A percentile compares a stretch with the other conserved stretches of the same genome.
Evolutionary conservation across 2,797 vertebrate species (phyloP).

Genomic region (Ptychadena robeensis): DNA sequence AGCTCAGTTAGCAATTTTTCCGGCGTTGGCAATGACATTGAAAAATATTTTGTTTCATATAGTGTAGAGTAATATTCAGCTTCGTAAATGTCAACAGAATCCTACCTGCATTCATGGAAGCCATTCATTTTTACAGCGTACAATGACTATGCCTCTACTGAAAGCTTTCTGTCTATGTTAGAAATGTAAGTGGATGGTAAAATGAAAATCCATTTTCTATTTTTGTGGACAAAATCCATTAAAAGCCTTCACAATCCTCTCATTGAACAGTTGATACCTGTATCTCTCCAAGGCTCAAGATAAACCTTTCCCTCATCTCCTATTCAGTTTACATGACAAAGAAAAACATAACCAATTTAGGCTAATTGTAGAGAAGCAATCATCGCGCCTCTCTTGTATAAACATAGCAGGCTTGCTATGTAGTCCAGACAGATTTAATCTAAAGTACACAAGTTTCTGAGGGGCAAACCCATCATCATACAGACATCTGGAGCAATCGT

Average conservation of each 20-base stretch:
- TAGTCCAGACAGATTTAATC: background rate
- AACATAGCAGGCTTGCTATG: no score
- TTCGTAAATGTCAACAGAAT: no score
- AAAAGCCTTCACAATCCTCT: background rate
- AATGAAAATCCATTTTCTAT: slow-evolving; percentile 7
- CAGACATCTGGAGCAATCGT: no score
- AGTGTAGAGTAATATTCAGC: no score
- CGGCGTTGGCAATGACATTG: no score
- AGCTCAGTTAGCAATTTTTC: no score
- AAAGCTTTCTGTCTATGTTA: background rate
- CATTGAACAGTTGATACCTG: background rate
- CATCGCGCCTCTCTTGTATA: background rate
- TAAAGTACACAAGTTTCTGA: no score
- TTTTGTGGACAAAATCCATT: background rate
- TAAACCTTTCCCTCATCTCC: background rate
- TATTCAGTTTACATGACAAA: background rate
- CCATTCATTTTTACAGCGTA: background rate
- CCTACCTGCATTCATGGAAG: no score
- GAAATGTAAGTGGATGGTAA: background rate
- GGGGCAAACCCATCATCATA: no score
- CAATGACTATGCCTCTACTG: background rate
- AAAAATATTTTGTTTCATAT: no score
- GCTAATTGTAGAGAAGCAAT: background rate
- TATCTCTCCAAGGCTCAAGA: background rate
- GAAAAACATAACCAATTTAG: background rate